phyloP scores from a whole-genome alignment of 2,888 invertebrate species.

The Seira ritae region DNA sequence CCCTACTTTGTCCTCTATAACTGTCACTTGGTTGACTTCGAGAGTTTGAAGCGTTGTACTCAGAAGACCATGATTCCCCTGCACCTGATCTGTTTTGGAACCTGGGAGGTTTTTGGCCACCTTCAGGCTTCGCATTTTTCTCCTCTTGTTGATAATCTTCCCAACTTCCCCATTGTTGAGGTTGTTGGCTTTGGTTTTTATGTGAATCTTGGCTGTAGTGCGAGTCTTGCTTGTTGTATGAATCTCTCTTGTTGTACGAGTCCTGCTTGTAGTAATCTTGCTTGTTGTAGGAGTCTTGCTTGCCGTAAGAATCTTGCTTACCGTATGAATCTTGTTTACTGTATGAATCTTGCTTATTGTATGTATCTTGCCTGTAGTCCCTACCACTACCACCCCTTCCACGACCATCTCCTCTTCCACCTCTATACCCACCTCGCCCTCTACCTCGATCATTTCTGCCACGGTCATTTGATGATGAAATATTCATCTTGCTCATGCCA shows the following conservation, averaged over 20 bases:
- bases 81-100: conserved; percentile 40
- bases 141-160: neutral
- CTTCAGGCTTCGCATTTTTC: neutral
- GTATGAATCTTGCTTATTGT: too few species aligned
- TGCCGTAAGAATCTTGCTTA: too few species aligned
- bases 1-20: conserved; percentile 28
- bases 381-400: conserved; percentile 40
- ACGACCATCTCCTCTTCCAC: conserved; percentile 23
- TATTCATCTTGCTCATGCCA: conserved; percentile 30
- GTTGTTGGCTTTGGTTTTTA: too few species aligned
- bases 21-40: neutral
- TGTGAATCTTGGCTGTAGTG: too few species aligned
- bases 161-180: too few species aligned
- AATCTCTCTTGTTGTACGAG: neutral
- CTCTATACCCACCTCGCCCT: conserved; percentile 31
- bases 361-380: neutral
- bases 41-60: conserved; percentile 15
- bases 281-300: neutral
- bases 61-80: conserved; percentile 20
- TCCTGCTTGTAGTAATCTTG: conserved; percentile 29
- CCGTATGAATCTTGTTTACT: too few species aligned
- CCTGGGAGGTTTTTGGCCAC: conserved; percentile 38
- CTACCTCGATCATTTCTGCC: conserved; percentile 39
- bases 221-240: too few species aligned
- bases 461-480: neutral